Conservation (phyloP, 2,797 vertebrate genomes). For the Microctenopoma stevenorrisi region DNA sequence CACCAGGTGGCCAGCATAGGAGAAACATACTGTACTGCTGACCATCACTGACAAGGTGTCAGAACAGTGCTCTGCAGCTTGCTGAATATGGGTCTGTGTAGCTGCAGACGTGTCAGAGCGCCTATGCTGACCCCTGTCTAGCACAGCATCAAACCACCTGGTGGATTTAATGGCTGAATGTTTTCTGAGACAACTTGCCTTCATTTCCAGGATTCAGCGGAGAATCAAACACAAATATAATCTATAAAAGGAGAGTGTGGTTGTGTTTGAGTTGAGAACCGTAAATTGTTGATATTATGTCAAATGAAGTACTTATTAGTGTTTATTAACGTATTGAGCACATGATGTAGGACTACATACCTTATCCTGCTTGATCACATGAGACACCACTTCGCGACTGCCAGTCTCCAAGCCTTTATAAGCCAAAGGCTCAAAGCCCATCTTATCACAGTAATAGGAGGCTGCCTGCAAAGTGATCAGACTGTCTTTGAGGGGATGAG, state of each 20-base stretch:
- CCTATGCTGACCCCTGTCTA: too few species aligned
- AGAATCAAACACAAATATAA: constrained; percentile 83
- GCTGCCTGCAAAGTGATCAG: constrained; percentile 77
- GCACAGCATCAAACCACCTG: too few species aligned
- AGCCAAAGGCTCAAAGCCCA: constrained; percentile 85
- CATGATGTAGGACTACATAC: constrained; percentile 48
- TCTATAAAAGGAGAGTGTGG: constrained; percentile 67
- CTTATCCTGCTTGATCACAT: constrained; percentile 86
- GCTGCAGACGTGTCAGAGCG: too few species aligned
- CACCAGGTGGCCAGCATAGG: too few species aligned
- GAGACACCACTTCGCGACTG: constrained; percentile 83
- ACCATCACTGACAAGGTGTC: too few species aligned
- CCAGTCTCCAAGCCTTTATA: constrained; percentile 88
- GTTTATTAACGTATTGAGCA: neutral
- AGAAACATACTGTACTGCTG: too few species aligned
- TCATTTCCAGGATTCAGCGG: constrained; percentile 86
- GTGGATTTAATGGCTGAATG: too few species aligned
- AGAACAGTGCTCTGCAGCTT: too few species aligned
- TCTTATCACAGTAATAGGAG: constrained; percentile 85
- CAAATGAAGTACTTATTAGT: neutral
- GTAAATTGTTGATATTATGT: neutral
- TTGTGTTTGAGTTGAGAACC: constrained; percentile 17
- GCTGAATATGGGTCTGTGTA: too few species aligned
- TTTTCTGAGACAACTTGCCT: constrained; percentile 64
- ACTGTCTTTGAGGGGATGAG: neutral